phyloP scores from a whole-genome alignment of 2,797 vertebrate species.

The Enteromius anoplus region DNA sequence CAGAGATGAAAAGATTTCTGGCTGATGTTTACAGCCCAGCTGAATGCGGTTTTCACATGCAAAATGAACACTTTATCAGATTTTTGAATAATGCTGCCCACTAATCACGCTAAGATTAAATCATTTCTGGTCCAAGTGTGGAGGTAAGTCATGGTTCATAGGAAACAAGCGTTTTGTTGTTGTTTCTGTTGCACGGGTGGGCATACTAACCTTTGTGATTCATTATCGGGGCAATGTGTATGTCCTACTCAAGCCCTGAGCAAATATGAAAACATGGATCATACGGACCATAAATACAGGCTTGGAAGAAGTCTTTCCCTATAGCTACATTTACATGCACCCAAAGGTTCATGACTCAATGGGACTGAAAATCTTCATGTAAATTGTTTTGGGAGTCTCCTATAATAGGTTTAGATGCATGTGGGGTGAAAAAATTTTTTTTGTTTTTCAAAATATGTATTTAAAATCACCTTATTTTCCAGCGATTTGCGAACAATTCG shows the following conservation, averaged over 20 bases:
- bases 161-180: constrained; percentile 26
- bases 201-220: constrained; percentile 18
- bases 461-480: too few species aligned
- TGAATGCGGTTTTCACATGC: constrained; percentile 72
- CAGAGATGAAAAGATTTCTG: constrained; percentile 73
- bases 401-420: too few species aligned
- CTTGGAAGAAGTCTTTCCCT: constrained; percentile 51
- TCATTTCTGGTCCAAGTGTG: constrained; percentile 64
- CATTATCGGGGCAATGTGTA: background rate
- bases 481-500: too few species aligned
- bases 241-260: background rate
- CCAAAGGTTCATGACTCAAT: background rate
- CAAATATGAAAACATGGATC: constrained; percentile 1
- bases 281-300: constrained; percentile 18
- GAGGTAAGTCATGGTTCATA: constrained; percentile 41
- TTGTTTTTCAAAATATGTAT: too few species aligned
- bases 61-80: constrained; percentile 81
- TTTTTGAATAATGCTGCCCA: constrained; percentile 65
- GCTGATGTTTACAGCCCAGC: constrained; percentile 66
- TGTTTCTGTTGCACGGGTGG: constrained; percentile 16
- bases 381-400: too few species aligned
- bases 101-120: constrained; percentile 70
- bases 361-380: background rate
- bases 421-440: too few species aligned
- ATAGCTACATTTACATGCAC: background rate